Percentiles rank a stretch among this genome's conserved stretches.
These are phyloP conservation scores for Lichenostomus cassidix DNA, from an alignment of 2,113 vertebrate genomes.

Conservation along the genomic window DNA sequence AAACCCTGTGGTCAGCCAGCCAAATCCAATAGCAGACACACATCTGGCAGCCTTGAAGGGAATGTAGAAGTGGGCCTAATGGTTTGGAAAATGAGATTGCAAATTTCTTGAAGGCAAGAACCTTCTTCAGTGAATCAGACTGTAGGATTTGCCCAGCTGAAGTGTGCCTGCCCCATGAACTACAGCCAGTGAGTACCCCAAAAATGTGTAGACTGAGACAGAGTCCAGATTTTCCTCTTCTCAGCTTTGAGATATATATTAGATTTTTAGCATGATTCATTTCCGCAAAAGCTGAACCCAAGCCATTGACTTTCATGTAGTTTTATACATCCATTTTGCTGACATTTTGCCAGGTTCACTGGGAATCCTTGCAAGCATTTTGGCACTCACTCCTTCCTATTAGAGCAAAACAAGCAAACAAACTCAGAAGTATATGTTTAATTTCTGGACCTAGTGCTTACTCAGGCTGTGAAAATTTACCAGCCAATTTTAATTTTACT, in stretches of 20 bases:
- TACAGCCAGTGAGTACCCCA: background rate
- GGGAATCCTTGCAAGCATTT: slow-evolving; percentile 33
- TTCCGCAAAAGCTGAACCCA: background rate
- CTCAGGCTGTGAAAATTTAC: slow-evolving; percentile 15
- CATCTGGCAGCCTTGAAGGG: background rate
- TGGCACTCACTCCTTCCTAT: background rate
- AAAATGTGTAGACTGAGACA: background rate
- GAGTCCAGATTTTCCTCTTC: background rate
- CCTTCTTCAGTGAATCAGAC: background rate
- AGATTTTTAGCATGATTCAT: background rate
- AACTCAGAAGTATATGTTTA: slow-evolving; percentile 6
- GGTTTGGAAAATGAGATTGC: slow-evolving; percentile 1
- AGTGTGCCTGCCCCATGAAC: background rate
- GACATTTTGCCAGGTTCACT: background rate
- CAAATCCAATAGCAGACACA: background rate
- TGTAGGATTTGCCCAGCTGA: background rate
- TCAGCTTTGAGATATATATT: background rate
- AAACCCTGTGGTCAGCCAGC: background rate
- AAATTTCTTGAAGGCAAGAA: background rate
- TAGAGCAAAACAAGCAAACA: slow-evolving; percentile 51
- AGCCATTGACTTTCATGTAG: background rate
- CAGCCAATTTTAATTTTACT: background rate
- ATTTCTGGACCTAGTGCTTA: background rate
- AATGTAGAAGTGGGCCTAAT: background rate
- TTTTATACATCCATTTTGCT: slow-evolving; percentile 27